Evolutionary conservation across 2,113 vertebrate species (phyloP).

Genomic region (Potamarius usumacintae): DNA sequence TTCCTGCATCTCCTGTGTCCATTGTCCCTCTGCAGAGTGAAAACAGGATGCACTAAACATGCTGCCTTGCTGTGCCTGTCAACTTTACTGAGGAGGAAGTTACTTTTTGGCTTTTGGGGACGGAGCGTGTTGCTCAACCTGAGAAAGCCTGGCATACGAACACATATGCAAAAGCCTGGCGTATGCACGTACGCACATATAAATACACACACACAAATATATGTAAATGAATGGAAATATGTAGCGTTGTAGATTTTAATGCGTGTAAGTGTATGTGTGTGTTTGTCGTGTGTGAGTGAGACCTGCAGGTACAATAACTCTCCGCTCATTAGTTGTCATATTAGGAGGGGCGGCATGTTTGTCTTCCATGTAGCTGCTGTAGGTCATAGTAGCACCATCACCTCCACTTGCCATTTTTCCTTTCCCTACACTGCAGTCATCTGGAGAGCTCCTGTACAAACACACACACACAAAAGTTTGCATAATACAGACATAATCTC

Average conservation of each 20-base stretch:
- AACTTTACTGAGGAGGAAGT: slow-evolving; percentile 60
- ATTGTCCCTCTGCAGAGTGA: slow-evolving; percentile 54
- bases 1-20: slow-evolving; percentile 49
- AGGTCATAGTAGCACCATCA: slow-evolving; percentile 77
- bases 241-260: neutral
- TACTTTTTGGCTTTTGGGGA: slow-evolving; percentile 35
- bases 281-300: neutral
- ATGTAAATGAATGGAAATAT: neutral
- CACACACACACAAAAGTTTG: slow-evolving; percentile 4
- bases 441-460: slow-evolving; percentile 78
- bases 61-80: slow-evolving; percentile 51
- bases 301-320: slow-evolving; percentile 89
- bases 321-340: slow-evolving; percentile 84
- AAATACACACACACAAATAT: neutral
- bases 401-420: slow-evolving; percentile 78
- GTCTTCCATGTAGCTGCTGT: slow-evolving; percentile 85
- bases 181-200: neutral
- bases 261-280: too few relatives aligned
- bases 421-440: slow-evolving; percentile 80
- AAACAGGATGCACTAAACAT: slow-evolving; percentile 60
- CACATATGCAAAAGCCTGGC: neutral
- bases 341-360: slow-evolving; percentile 84
- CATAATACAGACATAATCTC: neutral
- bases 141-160: slow-evolving; percentile 25
- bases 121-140: slow-evolving; percentile 48